These are phyloP conservation scores for Reticulitermes lucifugus DNA, from an alignment of 2,888 invertebrate genomes.

Conservation along the genomic window DNA sequence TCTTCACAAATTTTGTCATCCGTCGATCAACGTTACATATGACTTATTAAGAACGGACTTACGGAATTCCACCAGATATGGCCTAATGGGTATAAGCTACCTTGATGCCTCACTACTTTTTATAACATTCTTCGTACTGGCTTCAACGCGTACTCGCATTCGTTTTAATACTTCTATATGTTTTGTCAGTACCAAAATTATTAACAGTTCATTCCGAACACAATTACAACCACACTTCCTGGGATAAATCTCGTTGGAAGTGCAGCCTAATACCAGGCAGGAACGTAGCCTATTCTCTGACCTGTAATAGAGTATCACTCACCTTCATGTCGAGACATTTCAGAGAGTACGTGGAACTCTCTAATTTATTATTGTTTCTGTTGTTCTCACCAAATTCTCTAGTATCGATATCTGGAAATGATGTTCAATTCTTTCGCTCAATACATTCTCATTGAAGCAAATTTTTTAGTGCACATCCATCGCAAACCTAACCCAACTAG, in stretches of 20 bases:
- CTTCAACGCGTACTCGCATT: neutral
- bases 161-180: neutral
- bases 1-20: neutral
- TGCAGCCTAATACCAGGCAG: slow-evolving; percentile 46
- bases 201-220: neutral
- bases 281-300: slow-evolving; percentile 53
- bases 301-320: slow-evolving; percentile 68
- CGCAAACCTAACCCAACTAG: slow-evolving; percentile 80
- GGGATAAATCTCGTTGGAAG: slow-evolving; percentile 32
- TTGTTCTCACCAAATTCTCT: slow-evolving; percentile 48
- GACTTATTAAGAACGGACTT: neutral
- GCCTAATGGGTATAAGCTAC: slow-evolving; percentile 29
- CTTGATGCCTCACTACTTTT: slow-evolving; percentile 33
- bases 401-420: slow-evolving; percentile 48
- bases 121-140: slow-evolving; percentile 2
- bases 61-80: slow-evolving; percentile 28
- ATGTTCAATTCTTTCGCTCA: slow-evolving; percentile 51
- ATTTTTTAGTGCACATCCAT: slow-evolving; percentile 74
- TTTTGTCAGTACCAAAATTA: neutral
- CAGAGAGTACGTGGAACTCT: slow-evolving; percentile 59
- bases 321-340: slow-evolving; percentile 97
- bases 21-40: neutral
- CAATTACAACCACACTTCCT: neutral
- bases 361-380: slow-evolving; percentile 46
- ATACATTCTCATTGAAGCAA: slow-evolving; percentile 68